Evolutionary conservation across 2,113 vertebrate species (phyloP).

Genomic region (Geothlypis trichas): DNA sequence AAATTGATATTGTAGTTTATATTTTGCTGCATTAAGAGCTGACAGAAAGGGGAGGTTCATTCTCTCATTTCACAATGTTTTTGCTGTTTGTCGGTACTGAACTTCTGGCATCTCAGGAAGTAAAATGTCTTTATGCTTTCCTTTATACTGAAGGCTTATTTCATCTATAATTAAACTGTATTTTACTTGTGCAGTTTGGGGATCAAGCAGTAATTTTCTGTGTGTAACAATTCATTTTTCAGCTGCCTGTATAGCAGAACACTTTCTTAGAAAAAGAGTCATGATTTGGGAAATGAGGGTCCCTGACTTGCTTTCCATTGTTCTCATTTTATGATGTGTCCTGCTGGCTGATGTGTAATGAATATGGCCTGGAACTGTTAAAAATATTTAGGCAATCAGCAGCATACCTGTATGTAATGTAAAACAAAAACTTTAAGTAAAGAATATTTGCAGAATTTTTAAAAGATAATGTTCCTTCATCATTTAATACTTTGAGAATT

Average conservation of each 20-base stretch:
- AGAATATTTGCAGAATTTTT: neutral
- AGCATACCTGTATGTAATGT: neutral
- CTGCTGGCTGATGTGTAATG: neutral
- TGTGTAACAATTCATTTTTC: neutral
- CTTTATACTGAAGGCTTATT: slow-evolving; percentile 8
- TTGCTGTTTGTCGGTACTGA: neutral
- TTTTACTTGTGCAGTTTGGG: slow-evolving; percentile 3
- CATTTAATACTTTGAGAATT: neutral
- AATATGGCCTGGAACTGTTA: neutral
- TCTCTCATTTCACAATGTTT: neutral
- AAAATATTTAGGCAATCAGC: neutral
- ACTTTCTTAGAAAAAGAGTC: neutral
- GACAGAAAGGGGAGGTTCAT: neutral
- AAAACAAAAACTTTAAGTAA: neutral
- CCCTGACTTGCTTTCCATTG: neutral
- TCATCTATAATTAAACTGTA: slow-evolving; percentile 40
- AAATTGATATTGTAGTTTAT: neutral
- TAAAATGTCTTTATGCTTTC: slow-evolving; percentile 12
- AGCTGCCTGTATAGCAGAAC: neutral
- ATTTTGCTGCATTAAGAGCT: neutral
- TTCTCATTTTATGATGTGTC: neutral
- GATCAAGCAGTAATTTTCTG: slow-evolving; percentile 29
- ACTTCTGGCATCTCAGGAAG: slow-evolving; percentile 2
- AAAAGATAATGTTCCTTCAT: neutral
- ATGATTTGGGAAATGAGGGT: neutral